Conservation (phyloP, 2,797 vertebrate species). For the Phyllotis vaccarum region DNA sequence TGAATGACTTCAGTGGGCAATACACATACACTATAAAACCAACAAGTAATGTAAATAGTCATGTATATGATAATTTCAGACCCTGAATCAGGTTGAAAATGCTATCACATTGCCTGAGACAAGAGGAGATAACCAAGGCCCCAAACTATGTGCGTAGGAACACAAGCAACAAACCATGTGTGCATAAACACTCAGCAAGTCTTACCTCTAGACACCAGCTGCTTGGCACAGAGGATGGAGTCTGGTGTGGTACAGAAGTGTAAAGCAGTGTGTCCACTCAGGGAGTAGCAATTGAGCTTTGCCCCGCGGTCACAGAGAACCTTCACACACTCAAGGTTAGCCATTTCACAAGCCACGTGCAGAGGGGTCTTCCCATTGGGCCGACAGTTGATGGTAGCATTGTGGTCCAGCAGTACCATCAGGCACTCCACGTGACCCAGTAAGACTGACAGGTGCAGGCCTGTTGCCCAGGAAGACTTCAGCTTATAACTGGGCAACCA, state of each 20-base stretch:
- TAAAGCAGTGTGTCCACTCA: conserved; percentile 94
- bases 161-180: neutral
- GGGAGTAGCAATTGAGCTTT: conserved; percentile 92
- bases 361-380: conserved; percentile 98
- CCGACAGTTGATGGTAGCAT: conserved; percentile 93
- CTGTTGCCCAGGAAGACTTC: conserved; percentile 97
- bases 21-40: neutral
- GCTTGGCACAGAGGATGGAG: conserved; percentile 94
- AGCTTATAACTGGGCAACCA: conserved; percentile 97
- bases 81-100: neutral
- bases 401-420: conserved; percentile 91
- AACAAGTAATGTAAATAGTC: neutral
- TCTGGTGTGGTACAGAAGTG: conserved; percentile 93
- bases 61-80: neutral
- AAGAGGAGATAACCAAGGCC: neutral
- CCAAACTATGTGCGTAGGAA: neutral
- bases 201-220: conserved; percentile 94
- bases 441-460: conserved; percentile 95
- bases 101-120: neutral
- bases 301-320: conserved; percentile 93
- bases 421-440: conserved; percentile 94
- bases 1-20: neutral
- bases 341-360: conserved; percentile 94
- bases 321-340: conserved; percentile 91
- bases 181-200: neutral